Conservation (phyloP, 1,140 invertebrate genomes). For the Apis laboriosa region DNA sequence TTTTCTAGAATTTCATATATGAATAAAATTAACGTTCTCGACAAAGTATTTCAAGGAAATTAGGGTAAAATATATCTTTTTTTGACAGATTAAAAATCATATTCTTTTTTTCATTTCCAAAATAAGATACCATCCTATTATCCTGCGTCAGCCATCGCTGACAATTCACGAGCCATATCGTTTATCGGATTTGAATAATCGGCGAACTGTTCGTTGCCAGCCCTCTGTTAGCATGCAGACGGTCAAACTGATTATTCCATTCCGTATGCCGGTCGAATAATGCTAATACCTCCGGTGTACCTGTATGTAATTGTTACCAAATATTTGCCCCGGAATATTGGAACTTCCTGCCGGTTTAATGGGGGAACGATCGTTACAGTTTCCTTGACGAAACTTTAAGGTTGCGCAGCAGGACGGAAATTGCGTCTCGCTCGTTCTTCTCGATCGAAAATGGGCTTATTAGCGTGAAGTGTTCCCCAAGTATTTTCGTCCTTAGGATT, state of each 20-base stretch:
- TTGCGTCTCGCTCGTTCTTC: neutral
- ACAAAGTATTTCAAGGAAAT: too few relatives aligned
- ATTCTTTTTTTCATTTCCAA: too few relatives aligned
- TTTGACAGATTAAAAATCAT: too few relatives aligned
- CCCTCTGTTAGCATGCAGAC: neutral
- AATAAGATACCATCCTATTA: too few relatives aligned
- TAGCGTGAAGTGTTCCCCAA: neutral
- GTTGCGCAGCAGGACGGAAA: constrained; percentile 2
- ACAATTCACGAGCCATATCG: constrained; percentile 35
- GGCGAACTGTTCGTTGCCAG: constrained; percentile 20
- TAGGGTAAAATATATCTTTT: neutral
- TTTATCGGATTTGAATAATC: constrained; percentile 55
- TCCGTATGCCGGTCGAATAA: constrained; percentile 33
- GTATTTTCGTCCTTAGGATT: neutral
- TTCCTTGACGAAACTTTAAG: constrained; percentile 17
- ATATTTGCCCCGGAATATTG: constrained; percentile 50
- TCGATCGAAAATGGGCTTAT: constrained; percentile 4
- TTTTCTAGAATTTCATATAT: too few relatives aligned
- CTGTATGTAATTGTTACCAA: constrained; percentile 46
- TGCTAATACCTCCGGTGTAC: constrained; percentile 32
- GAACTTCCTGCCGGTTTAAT: constrained; percentile 35
- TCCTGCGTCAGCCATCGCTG: neutral
- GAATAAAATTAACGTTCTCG: too few relatives aligned
- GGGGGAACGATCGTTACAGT: constrained; percentile 27
- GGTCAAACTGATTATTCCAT: constrained; percentile 46